Evolutionary conservation across 2,113 vertebrate genomes (phyloP).

Genomic region (Pangasianodon gigas): DNA sequence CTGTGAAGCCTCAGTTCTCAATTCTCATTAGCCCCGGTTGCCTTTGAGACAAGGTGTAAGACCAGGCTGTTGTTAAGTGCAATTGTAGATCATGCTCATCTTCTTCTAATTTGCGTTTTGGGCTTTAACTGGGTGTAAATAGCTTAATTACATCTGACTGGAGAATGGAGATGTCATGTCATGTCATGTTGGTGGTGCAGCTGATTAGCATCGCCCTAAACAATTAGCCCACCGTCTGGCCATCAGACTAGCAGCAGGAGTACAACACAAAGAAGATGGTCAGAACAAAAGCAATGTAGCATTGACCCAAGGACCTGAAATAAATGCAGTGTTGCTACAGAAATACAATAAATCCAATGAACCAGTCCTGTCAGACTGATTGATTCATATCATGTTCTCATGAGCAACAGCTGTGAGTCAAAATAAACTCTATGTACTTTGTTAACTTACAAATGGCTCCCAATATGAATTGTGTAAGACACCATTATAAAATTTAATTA

Average conservation of each 20-base stretch:
- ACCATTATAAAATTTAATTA: background rate
- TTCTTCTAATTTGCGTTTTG: constrained; percentile 41
- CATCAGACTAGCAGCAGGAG: constrained; percentile 31
- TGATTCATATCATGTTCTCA: background rate
- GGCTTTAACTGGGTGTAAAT: constrained; percentile 51
- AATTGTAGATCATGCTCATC: background rate
- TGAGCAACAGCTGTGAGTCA: background rate
- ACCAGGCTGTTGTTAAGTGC: background rate
- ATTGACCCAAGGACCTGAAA: background rate
- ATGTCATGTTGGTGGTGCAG: constrained; percentile 53
- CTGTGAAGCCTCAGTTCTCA: constrained; percentile 10
- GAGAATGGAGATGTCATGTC: constrained; percentile 42
- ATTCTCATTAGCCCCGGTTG: background rate
- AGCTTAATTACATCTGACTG: constrained; percentile 59
- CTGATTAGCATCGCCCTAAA: constrained; percentile 60
- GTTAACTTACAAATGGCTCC: background rate
- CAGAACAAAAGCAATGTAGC: background rate
- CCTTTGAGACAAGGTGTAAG: background rate
- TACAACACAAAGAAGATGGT: background rate
- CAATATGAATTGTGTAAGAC: background rate
- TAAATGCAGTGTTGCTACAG: background rate
- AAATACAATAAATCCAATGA: background rate
- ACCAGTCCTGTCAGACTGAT: background rate
- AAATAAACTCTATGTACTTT: background rate
- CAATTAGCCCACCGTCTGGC: constrained; percentile 47